Evolutionary conservation across 2,888 invertebrate genomes (phyloP), one percentile per base, ranked within the genome.

Genomic region (Pristionchus fissidentatus): DNA sequence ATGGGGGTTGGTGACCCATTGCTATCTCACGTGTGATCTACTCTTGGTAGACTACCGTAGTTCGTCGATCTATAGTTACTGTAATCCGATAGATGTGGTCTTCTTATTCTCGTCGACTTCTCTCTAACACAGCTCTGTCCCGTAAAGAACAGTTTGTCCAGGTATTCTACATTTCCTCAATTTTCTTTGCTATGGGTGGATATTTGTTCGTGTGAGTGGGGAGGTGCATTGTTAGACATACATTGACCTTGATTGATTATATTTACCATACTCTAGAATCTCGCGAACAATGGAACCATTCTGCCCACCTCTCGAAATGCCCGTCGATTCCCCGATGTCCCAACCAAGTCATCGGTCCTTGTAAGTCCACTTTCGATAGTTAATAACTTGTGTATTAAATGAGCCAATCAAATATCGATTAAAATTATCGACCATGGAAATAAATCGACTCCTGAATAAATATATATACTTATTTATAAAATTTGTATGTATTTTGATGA

Each of bases 261-360:
- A 29, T 32, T 0, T 32, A 3, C 13, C 29, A 57, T 32, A 2
- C 10, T 70, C 13, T 49, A 77, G 77, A 77, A 41, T 49, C 3
- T 77, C 77, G 10, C 77, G 19, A 26, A 7, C n/a, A 46, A 32
- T n/a, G 77, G 49, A 32, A n/a, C 29, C 41, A 35, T 77, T 49
- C 49, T 7, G n/a, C n/a, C 60, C 22, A 22, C 77, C n/a, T 41
- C 77, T 32, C 49, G 77, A 29, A n/a, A 15, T 49, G 43, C 22
- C 15, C 46, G 77, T 32, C 19, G 32, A 29, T 13, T 49, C 22
- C 8, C 60, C 15, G 19, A 10, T 8, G 26, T 26, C 26, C 26
- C 77, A 5, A 29, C 41, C 49, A 77, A 46, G 22, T 77, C 77
- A 19, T 77, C 77, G 77, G 77, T 77, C 49, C 43, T 77, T 46